Conservation (phyloP, 2,888 invertebrate species). For the Aleiodes testaceus region DNA sequence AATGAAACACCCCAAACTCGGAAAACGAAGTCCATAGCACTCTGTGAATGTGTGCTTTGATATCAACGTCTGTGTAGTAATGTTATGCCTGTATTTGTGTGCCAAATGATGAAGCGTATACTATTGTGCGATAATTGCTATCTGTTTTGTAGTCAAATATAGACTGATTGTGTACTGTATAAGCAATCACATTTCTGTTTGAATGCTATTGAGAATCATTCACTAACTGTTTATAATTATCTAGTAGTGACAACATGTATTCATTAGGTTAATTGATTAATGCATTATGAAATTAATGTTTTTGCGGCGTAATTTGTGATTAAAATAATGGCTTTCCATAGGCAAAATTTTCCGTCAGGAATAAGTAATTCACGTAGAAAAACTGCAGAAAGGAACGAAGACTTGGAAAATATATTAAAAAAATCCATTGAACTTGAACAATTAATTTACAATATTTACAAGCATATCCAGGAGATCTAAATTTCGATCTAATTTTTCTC, state of each 20-base stretch:
- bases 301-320: too few species aligned
- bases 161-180: constrained; percentile 20
- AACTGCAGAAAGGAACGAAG: too few species aligned
- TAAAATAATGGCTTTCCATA: too few species aligned
- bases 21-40: too few species aligned
- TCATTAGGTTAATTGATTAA: constrained; percentile 28
- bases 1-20: background rate
- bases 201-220: background rate
- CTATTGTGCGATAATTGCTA: constrained; percentile 9
- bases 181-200: constrained; percentile 17
- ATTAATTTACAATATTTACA: too few species aligned
- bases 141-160: constrained; percentile 9
- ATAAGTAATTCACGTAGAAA: too few species aligned
- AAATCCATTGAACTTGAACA: too few species aligned
- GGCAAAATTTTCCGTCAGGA: too few species aligned
- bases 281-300: constrained; percentile 11
- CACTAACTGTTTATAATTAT: background rate
- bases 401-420: too few species aligned
- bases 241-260: constrained; percentile 4
- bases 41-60: background rate
- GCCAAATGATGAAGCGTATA: constrained; percentile 18
- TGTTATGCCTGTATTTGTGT: constrained; percentile 10
- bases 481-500: too few species aligned
- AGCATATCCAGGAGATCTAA: too few species aligned
- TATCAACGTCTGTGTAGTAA: background rate